A percentile compares a stretch with the other conserved stretches of the same genome.
Evolutionary conservation across 2,888 invertebrate genomes (phyloP).

Genomic region (Salpingus planirostris): DNA sequence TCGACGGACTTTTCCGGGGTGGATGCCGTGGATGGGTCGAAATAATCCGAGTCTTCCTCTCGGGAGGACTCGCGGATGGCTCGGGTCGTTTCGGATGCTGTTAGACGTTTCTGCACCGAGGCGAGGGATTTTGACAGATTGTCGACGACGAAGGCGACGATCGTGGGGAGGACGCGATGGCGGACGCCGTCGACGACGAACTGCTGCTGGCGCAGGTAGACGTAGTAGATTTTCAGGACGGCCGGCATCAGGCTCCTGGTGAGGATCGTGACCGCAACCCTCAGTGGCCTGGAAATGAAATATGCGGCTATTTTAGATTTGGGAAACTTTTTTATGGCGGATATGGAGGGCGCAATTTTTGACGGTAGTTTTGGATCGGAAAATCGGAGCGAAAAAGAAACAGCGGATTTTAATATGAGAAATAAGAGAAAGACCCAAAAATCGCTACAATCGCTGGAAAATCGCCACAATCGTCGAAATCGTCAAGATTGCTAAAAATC

Average conservation of each 20-base stretch:
- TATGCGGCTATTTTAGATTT: no score
- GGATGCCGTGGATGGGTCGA: not conserved
- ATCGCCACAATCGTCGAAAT: no score
- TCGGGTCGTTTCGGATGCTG: no score
- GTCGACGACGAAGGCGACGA: slow-evolving; percentile 37
- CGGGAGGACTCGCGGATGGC: slow-evolving; percentile 7
- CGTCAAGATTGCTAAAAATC: no score
- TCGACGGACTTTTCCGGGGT: slow-evolving; percentile 36
- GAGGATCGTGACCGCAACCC: slow-evolving; percentile 32
- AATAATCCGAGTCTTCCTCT: slow-evolving; percentile 1
- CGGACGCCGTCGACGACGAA: slow-evolving; percentile 32
- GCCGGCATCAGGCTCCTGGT: slow-evolving; percentile 33
- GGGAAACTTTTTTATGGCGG: no score
- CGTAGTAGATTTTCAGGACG: slow-evolving; percentile 35
- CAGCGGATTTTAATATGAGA: no score
- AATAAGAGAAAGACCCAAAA: no score
- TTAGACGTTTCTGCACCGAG: slow-evolving; percentile 33
- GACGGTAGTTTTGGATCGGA: no score
- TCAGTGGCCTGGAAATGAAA: slow-evolving; percentile 33
- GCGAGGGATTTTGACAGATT: slow-evolving; percentile 37
- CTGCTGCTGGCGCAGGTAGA: slow-evolving; percentile 35
- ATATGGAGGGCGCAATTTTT: no score
- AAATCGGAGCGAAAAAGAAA: no score
- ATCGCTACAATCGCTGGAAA: no score
- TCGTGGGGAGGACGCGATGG: slow-evolving; percentile 33